Conservation (phyloP, 2,797 vertebrate genomes). For the Heliangelus exortis region DNA sequence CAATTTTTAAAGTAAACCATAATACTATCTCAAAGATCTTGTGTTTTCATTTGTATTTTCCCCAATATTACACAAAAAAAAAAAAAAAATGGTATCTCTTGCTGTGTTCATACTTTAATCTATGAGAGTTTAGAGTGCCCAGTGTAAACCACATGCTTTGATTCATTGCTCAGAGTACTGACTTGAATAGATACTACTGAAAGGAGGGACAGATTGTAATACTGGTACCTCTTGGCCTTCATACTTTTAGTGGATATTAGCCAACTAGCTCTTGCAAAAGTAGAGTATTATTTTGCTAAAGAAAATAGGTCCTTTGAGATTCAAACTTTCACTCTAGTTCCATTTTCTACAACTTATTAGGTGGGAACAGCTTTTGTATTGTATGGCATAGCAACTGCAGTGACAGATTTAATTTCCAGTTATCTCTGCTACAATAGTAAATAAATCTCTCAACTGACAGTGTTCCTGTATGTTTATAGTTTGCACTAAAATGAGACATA, state of each 20-base stretch:
- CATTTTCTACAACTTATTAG: slow-evolving; percentile 54
- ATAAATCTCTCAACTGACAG: slow-evolving; percentile 67
- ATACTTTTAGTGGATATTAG: not conserved
- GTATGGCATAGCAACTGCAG: slow-evolving; percentile 12
- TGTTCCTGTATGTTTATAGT: not conserved
- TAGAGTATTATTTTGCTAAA: not conserved
- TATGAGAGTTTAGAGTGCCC: not conserved
- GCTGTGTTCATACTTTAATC: not conserved
- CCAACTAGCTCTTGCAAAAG: not conserved
- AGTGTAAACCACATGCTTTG: not conserved
- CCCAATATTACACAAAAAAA: not conserved
- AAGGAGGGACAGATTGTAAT: not conserved
- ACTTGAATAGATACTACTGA: not conserved
- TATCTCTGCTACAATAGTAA: slow-evolving; percentile 68
- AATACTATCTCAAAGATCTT: not conserved
- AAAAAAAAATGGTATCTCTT: not conserved
- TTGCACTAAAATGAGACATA: slow-evolving; percentile 45
- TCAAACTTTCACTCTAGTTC: slow-evolving; percentile 37
- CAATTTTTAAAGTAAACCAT: not conserved
- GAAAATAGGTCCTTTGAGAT: slow-evolving; percentile 26
- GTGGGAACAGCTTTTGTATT: slow-evolving; percentile 44
- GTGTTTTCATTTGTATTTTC: not conserved
- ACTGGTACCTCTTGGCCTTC: not conserved
- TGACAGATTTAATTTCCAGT: slow-evolving; percentile 71
- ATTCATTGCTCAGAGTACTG: not conserved